phyloP scores from a whole-genome alignment of 2,888 invertebrate genomes.

The Parnassius glacialis region DNA sequence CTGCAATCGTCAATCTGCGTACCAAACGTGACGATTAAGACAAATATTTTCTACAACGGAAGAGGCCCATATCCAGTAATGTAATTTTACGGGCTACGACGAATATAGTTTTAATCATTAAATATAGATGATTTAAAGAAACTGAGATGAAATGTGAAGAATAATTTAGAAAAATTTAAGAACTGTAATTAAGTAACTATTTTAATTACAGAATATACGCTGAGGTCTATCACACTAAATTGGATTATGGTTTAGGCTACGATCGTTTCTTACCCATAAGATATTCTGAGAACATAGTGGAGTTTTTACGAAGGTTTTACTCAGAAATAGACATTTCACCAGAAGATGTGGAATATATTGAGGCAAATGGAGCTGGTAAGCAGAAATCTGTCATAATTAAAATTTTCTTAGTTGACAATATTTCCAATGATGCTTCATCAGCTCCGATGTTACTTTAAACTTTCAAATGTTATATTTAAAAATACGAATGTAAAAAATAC shows the following conservation, averaged over 20 bases:
- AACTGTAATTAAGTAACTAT: conserved; percentile 9
- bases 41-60: no score
- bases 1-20: no score
- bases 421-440: no score
- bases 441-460: no score
- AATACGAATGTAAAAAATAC: no score
- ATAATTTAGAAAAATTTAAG: conserved; percentile 3
- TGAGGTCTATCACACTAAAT: conserved; percentile 49
- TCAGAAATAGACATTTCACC: conserved; percentile 84
- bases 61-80: no score
- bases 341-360: conserved; percentile 85
- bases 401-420: not conserved
- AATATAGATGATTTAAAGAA: no score
- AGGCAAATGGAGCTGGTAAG: conserved; percentile 88
- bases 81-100: no score
- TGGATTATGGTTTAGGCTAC: conserved; percentile 8
- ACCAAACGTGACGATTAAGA: no score
- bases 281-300: conserved; percentile 12
- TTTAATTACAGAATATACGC: conserved; percentile 48
- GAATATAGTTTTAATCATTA: no score
- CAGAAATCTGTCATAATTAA: not conserved
- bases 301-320: conserved; percentile 80
- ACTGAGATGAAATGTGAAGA: conserved; percentile 26
- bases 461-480: no score
- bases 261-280: not conserved